A percentile compares a stretch with the other conserved stretches of the same genome.
phyloP scores from a whole-genome alignment of 2,797 vertebrate species.

The Mareca penelope region DNA sequence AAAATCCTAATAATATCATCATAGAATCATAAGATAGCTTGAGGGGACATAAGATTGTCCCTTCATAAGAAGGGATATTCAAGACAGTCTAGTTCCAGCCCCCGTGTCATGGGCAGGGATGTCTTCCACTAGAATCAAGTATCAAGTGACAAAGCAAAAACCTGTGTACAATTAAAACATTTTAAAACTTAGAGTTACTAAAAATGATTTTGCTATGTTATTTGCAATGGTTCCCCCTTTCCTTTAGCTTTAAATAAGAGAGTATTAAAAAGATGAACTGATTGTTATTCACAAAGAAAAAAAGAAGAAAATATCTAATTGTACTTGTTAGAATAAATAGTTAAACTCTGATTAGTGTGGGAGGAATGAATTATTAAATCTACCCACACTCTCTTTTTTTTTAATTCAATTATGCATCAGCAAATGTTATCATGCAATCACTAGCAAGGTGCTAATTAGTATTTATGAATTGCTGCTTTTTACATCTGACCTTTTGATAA shows the following conservation, averaged over 20 bases:
- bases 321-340: slow-evolving; percentile 54
- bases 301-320: slow-evolving; percentile 45
- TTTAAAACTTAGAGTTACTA: not conserved
- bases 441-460: slow-evolving; percentile 74
- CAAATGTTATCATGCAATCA: slow-evolving; percentile 75
- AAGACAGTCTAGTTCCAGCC: not conserved
- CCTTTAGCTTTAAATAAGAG: slow-evolving; percentile 1
- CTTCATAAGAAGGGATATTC: not conserved
- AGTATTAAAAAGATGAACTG: slow-evolving; percentile 9
- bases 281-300: slow-evolving; percentile 20
- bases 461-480: slow-evolving; percentile 76
- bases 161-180: not conserved
- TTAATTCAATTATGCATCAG: slow-evolving; percentile 73
- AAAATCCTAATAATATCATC: not conserved
- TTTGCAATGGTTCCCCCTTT: not conserved
- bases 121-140: not conserved
- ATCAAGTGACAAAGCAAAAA: not conserved
- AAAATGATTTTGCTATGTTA: not conserved
- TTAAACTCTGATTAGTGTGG: slow-evolving; percentile 70
- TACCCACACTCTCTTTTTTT: slow-evolving; percentile 53
- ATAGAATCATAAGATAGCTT: not conserved
- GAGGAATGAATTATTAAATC: slow-evolving; percentile 77
- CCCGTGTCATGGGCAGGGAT: not conserved
- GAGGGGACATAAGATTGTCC: not conserved
- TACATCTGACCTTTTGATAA: slow-evolving; percentile 75